Base-by-base conservation (phyloP, 2,888 invertebrate species). In the Eupithecia inturbata region DNA sequence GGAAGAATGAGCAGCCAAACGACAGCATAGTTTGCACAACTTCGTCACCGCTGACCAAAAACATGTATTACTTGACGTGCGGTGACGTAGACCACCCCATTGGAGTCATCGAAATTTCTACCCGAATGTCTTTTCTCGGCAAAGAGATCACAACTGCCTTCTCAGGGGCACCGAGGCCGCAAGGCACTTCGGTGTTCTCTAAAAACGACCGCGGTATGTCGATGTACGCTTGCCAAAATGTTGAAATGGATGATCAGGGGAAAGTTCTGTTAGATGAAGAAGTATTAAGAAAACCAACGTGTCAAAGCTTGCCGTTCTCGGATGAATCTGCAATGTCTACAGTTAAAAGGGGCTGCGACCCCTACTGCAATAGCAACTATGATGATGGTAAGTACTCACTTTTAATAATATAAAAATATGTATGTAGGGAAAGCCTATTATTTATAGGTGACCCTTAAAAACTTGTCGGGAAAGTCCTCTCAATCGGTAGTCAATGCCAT, bases 121-220 rank as follows among this genome's bases (percentile, higher is more conserved):
- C 88, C 6, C 85, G 94, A 68, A 91, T 94, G 92, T 94, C 94
- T 2, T 94, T 94, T 78, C 87, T 94, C 12, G 94, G 94, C 4
- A 93, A 94, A 82, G 94, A 94, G 79, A 93, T 94, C 31, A 92
- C 92, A n/a, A 94, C 94, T 19, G 89, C 91, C 3, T 94, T 92
- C 80, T 87, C 87, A 78, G 87, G 89, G 14, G 84, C 88, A 19
- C 87, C 90, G 5, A 91, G 90, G 81, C 86, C 89, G 2, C 86
- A 88, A 74, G 88, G 87, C 41, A 88, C 90, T 7, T 88, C 91
- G 19, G 83, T 87, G 70, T 80, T 92, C 19, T 80, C 87, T 53
- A 93, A 93, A 81, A 89, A 91, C 75, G 91, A 93, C 75, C 89
- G 92, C 69, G 94, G 93, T 22, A 92, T 94, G 88, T 85, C 90